phyloP scores from a whole-genome alignment of 2,113 vertebrate genomes.

The Phyllostomus discolor region DNA sequence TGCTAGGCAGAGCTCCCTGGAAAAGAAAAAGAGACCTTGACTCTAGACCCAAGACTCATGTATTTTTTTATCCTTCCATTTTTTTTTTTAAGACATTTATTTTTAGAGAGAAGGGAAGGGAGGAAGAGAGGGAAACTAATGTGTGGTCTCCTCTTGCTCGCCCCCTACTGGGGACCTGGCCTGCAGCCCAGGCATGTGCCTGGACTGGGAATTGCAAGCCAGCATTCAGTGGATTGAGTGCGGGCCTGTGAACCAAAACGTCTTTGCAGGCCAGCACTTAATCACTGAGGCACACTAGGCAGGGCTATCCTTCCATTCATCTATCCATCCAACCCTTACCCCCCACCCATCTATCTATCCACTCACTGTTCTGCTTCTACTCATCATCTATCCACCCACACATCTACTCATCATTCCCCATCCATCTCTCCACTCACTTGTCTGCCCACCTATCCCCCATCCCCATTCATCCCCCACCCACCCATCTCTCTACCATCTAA shows the following conservation, averaged over 20 bases:
- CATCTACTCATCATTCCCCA: neutral
- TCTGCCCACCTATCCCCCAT: neutral
- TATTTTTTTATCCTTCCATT: neutral
- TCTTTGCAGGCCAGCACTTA: too few species aligned
- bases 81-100: too few species aligned
- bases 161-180: too few species aligned
- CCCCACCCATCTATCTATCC: neutral
- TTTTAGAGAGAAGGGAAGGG: too few species aligned
- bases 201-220: too few species aligned
- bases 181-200: too few species aligned
- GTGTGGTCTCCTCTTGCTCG: too few species aligned
- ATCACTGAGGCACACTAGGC: too few species aligned
- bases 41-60: neutral
- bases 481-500: neutral
- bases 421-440: neutral
- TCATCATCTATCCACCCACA: neutral
- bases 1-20: constrained; percentile 1
- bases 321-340: neutral
- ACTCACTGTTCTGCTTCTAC: too few species aligned
- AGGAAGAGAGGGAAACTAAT: too few species aligned
- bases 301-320: neutral
- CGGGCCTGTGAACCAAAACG: too few species aligned
- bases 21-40: neutral
- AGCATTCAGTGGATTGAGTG: too few species aligned
- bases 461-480: neutral